Conservation (phyloP, 2,888 invertebrate species). For the Oxyteleia sp. region DNA sequence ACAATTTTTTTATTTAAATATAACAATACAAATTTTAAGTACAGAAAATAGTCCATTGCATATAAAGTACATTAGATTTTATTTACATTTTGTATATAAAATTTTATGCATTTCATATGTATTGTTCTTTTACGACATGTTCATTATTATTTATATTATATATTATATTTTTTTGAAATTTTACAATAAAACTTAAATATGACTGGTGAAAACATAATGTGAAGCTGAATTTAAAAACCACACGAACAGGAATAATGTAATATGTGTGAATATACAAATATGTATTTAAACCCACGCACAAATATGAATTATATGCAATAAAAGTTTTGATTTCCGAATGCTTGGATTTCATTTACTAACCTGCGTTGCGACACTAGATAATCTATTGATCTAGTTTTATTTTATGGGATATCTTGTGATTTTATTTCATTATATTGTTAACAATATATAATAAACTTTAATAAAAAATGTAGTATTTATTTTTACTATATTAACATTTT, state of each 20-base stretch:
- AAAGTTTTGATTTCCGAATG: conserved; percentile 8
- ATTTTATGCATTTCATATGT: too few relatives aligned
- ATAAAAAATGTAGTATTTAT: too few relatives aligned
- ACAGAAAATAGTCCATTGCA: neutral
- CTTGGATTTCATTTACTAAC: neutral
- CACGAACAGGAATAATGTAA: conserved; percentile 2
- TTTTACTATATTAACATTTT: too few relatives aligned
- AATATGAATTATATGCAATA: conserved; percentile 30
- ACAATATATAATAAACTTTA: too few relatives aligned
- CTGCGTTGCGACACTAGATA: too few relatives aligned
- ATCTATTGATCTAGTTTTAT: too few relatives aligned
- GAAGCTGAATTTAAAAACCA: neutral
- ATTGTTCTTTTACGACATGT: too few relatives aligned
- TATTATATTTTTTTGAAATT: neutral
- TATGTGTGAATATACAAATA: conserved; percentile 15
- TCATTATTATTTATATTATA: too few relatives aligned
- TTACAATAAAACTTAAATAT: neutral
- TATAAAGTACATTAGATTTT: neutral
- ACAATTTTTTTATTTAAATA: neutral
- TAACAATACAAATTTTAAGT: neutral
- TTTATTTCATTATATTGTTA: too few relatives aligned
- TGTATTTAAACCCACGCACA: conserved; percentile 28
- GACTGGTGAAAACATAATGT: neutral
- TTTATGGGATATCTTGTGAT: too few relatives aligned
- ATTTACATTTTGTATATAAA: too few relatives aligned